phyloP scores from a whole-genome alignment of 2,113 vertebrate species.

The Hyaena hyaena region DNA sequence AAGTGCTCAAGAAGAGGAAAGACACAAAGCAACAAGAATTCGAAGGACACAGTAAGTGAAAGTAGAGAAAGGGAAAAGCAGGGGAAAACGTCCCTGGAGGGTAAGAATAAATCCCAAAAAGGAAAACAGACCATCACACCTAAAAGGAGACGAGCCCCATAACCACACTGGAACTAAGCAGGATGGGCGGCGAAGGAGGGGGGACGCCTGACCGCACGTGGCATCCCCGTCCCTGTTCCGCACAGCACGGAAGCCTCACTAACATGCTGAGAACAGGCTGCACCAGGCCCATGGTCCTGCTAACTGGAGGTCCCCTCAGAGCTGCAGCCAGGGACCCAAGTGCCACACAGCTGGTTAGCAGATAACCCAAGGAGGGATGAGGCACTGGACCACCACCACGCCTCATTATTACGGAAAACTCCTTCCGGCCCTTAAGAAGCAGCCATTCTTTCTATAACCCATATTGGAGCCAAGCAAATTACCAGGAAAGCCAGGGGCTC shows the following conservation, averaged over 20 bases:
- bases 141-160: background rate
- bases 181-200: background rate
- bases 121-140: background rate
- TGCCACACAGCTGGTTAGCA: background rate
- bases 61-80: background rate
- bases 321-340: background rate
- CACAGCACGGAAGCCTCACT: too few relatives aligned
- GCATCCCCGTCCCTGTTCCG: accelerated
- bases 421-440: background rate
- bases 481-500: background rate
- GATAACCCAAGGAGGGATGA: background rate
- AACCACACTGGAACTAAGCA: background rate
- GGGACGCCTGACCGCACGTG: background rate
- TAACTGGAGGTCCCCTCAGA: background rate
- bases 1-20: background rate
- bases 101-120: background rate
- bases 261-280: accelerated
- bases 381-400: too few relatives aligned
- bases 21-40: background rate
- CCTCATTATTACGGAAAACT: background rate
- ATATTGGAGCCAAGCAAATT: background rate
- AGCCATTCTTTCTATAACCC: background rate
- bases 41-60: background rate
- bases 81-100: background rate
- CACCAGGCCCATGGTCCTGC: accelerated